These are phyloP conservation scores for Epinotia demarniana DNA, from an alignment of 2,888 invertebrate genomes.

Conservation along the genomic window DNA sequence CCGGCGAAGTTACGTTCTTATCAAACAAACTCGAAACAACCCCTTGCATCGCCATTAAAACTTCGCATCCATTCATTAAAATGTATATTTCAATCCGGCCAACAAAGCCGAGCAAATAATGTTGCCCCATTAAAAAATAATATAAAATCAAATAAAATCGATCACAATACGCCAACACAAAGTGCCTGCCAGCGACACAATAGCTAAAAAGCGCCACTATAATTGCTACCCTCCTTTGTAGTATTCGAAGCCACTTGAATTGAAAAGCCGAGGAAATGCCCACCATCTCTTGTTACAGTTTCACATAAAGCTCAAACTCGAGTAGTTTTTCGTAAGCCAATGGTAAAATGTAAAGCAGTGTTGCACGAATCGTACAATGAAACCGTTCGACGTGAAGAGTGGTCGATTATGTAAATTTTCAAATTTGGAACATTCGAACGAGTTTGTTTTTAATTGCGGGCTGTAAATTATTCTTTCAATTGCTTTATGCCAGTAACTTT, in stretches of 20 bases:
- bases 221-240: conserved; percentile 44
- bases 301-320: neutral
- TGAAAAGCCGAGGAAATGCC: conserved; percentile 1
- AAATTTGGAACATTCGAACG: conserved; percentile 43
- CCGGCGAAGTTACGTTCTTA: neutral
- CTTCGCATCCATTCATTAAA: conserved; percentile 32
- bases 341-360: conserved; percentile 28
- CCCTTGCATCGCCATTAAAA: conserved; percentile 17
- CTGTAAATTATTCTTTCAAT: conserved; percentile 27
- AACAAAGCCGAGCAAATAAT: conserved; percentile 36
- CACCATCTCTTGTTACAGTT: neutral
- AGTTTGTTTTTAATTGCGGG: conserved; percentile 42
- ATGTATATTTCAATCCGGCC: conserved; percentile 29
- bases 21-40: neutral
- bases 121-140: conserved; percentile 42
- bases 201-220: conserved; percentile 44
- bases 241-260: conserved; percentile 26
- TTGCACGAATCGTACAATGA: conserved; percentile 42
- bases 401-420: conserved; percentile 46
- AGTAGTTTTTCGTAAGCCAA: neutral
- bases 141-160: conserved; percentile 44
- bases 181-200: conserved; percentile 42
- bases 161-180: conserved; percentile 39
- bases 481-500: conserved; percentile 10
- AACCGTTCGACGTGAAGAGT: conserved; percentile 45